Evolutionary conservation across 2,888 invertebrate species (phyloP).

Genomic region (Timema cristinae): DNA sequence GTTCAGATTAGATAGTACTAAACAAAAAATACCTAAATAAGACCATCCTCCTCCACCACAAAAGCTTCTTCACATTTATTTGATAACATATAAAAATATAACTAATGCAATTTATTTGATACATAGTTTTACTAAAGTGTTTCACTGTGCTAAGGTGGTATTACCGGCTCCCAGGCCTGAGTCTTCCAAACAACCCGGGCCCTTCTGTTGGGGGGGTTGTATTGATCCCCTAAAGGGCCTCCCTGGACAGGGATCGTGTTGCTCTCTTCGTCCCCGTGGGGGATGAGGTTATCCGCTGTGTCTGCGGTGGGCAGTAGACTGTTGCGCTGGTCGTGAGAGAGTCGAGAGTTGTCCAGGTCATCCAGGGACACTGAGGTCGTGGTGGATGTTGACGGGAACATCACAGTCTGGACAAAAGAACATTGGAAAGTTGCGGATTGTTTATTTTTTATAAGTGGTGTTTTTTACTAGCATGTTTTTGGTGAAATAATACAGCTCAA

Average conservation of each 20-base stretch:
- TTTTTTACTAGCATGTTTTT: too few relatives aligned
- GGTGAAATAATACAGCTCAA: too few relatives aligned
- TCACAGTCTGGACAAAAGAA: constrained; percentile 8
- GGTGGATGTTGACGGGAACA: constrained; percentile 37
- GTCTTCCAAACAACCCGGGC: constrained; percentile 17
- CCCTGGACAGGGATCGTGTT: constrained; percentile 18
- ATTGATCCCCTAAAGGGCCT: neutral
- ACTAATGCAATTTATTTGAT: too few relatives aligned
- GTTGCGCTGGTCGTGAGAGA: constrained; percentile 17
- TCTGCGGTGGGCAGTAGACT: constrained; percentile 15
- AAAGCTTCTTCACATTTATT: too few relatives aligned
- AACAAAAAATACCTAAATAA: too few relatives aligned
- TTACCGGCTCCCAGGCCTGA: neutral
- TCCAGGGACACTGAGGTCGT: constrained; percentile 35
- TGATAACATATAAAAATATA: too few relatives aligned
- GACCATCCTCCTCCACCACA: too few relatives aligned
- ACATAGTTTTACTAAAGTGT: too few relatives aligned
- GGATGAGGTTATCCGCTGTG: constrained; percentile 22
- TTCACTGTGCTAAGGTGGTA: too few relatives aligned
- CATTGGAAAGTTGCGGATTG: too few relatives aligned
- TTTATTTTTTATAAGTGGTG: too few relatives aligned
- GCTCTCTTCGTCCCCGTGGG: constrained; percentile 21
- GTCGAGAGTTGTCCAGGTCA: constrained; percentile 27
- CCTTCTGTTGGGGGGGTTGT: neutral
- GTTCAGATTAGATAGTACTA: too few relatives aligned